A percentile compares a stretch with the other conserved stretches of the same genome.
phyloP scores from a whole-genome alignment of 1,140 invertebrate genomes.

The Episyrphus balteatus region DNA sequence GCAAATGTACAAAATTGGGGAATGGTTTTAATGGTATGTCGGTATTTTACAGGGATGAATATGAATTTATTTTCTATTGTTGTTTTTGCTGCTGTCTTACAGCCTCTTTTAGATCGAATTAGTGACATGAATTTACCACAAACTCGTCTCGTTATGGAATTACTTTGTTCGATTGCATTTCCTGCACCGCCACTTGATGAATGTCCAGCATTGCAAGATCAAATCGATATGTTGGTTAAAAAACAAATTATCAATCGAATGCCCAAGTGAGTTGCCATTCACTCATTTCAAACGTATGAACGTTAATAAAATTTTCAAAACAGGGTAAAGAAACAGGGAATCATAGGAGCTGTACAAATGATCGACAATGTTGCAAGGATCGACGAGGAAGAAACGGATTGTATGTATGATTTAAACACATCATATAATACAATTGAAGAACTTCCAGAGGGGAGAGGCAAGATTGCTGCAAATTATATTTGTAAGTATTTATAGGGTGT shows the following conservation, averaged over 20 bases:
- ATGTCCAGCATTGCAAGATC: slow-evolving; percentile 42
- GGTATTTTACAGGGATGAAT: slow-evolving; percentile 1
- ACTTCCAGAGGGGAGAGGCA: slow-evolving; percentile 27
- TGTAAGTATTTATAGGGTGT: slow-evolving; percentile 10
- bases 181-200: slow-evolving; percentile 34
- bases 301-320: slow-evolving; percentile 3
- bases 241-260: slow-evolving; percentile 48
- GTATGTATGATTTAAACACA: slow-evolving; percentile 11
- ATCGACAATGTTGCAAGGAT: slow-evolving; percentile 35
- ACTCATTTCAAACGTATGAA: neutral
- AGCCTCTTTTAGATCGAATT: slow-evolving; percentile 46
- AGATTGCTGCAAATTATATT: slow-evolving; percentile 33
- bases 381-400: slow-evolving; percentile 5
- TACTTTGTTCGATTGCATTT: slow-evolving; percentile 44
- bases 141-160: slow-evolving; percentile 41
- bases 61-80: neutral
- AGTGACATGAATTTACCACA: slow-evolving; percentile 45
- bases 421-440: slow-evolving; percentile 20
- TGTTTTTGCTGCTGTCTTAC: slow-evolving; percentile 23
- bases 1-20: slow-evolving; percentile 31
- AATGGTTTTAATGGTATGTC: slow-evolving; percentile 20
- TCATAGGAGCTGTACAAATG: slow-evolving; percentile 38
- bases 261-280: slow-evolving; percentile 26
- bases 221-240: slow-evolving; percentile 48
- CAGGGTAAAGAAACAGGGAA: slow-evolving; percentile 37